phyloP scores from a whole-genome alignment of 2,113 vertebrate genomes.

The Athene cunicularia region DNA sequence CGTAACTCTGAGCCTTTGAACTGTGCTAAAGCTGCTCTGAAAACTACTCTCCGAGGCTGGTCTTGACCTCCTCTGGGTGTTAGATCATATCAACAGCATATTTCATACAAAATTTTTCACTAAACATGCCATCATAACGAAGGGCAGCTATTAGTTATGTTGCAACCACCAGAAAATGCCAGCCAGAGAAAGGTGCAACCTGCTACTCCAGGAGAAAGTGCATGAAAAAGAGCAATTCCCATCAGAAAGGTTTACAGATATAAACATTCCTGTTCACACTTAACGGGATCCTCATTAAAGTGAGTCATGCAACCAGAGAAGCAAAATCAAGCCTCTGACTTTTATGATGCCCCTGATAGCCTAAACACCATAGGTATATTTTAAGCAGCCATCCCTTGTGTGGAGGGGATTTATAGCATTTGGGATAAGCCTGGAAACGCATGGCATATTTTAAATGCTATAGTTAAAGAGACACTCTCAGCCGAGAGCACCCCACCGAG shows the following conservation, averaged over 20 bases:
- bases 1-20: background rate
- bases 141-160: background rate
- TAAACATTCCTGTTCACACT: background rate
- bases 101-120: background rate
- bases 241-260: background rate
- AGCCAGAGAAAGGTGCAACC: background rate
- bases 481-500: background rate
- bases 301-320: slow-evolving; percentile 49
- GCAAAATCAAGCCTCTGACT: slow-evolving; percentile 40
- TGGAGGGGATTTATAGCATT: background rate
- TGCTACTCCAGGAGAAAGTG: background rate
- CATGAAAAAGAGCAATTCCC: background rate
- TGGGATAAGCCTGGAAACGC: slow-evolving; percentile 9
- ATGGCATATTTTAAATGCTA: background rate
- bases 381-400: slow-evolving; percentile 20
- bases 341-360: slow-evolving; percentile 53
- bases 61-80: background rate
- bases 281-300: background rate
- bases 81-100: background rate
- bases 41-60: background rate
- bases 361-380: background rate
- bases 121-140: background rate
- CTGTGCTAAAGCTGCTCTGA: background rate
- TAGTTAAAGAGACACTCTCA: background rate
- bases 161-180: background rate